A percentile compares a stretch with the other conserved stretches of the same genome.
phyloP scores from a whole-genome alignment of 1,140 invertebrate species.

The Micrasema longulum region DNA sequence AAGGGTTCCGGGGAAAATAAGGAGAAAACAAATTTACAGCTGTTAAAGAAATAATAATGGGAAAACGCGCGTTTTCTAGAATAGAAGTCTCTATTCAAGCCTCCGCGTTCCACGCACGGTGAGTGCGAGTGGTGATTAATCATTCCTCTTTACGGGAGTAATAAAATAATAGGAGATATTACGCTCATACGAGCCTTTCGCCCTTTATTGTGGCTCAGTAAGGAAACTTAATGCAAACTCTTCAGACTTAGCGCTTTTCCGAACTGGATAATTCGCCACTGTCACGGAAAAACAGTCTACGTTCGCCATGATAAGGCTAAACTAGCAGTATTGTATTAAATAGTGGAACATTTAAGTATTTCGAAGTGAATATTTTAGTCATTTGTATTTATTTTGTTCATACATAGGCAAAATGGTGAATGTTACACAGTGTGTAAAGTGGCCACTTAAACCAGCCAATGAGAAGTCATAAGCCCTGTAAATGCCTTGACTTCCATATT shows the following conservation, averaged over 20 bases:
- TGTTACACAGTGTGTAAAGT: too few species aligned
- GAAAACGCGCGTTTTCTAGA: conserved; percentile 9
- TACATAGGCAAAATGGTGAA: too few species aligned
- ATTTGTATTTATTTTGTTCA: too few species aligned
- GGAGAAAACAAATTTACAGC: background rate
- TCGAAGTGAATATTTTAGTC: too few species aligned
- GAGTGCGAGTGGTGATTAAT: background rate
- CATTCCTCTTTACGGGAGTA: conserved; percentile 15
- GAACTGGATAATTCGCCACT: background rate
- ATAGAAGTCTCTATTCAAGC: too few species aligned
- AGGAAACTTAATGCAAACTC: background rate
- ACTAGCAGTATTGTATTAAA: too few species aligned
- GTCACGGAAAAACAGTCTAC: background rate
- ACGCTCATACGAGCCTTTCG: background rate
- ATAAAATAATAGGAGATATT: conserved; percentile 30
- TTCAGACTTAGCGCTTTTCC: conserved; percentile 3
- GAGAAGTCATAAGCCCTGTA: too few species aligned
- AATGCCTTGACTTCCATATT: too few species aligned
- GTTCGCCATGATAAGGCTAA: background rate
- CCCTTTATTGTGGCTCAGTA: background rate
- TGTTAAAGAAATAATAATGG: background rate
- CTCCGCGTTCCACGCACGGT: background rate
- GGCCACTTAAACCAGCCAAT: too few species aligned
- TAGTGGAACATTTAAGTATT: too few species aligned
- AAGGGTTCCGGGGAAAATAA: background rate